Base-by-base conservation (phyloP, 1,140 invertebrate species). In the Heliothis subflexa region DNA sequence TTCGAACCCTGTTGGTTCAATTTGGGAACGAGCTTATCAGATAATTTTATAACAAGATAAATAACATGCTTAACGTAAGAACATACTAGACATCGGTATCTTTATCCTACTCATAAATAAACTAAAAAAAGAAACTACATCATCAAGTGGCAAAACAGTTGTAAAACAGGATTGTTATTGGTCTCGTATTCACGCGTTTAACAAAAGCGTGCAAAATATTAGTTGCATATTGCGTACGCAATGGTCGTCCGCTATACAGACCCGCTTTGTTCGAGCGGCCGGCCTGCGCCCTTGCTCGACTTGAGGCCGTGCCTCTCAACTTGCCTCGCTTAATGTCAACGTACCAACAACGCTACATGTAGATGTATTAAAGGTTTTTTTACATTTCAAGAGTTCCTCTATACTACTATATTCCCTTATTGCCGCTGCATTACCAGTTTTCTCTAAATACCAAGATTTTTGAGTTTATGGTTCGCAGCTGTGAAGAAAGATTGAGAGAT, bases 301-400 rank as follows among this genome's bases (percentile, higher is more conserved):
- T 82, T 82, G 79, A 80, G 84, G 81, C 79, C 83, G 72, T 59
- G 28, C 80, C 80, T 83, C 80, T 81, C 80, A 52, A 78, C 79
- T 82, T 54, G 74, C 68, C 77, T 79, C 57, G 78, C 47, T 83
- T 86, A 84, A 86, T 80, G 85, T 86, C 83, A 85, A 85, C 80
- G 85, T 64, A 79, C 72, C 72, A 83, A 81, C 75, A 40, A 77
- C 81, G 71, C 62, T 74, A 82, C 74, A 83, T 59, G 73, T 84
- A 73, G 68, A 80, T 79, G 83, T 70, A 55, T 72, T 80, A 78
- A 25, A 28, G 21, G 18, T 78, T 75, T 84, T 78, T 82, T 86
- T 76, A 78, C 54, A 70, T 79, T 82, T 86, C 79, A 71, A 62
- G 21, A 54, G 33, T 59, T 66, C 52, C 16, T 16, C 55, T 59